Conservation (phyloP, 2,888 invertebrate species). For the Gastracanthus pulcherrimus region DNA sequence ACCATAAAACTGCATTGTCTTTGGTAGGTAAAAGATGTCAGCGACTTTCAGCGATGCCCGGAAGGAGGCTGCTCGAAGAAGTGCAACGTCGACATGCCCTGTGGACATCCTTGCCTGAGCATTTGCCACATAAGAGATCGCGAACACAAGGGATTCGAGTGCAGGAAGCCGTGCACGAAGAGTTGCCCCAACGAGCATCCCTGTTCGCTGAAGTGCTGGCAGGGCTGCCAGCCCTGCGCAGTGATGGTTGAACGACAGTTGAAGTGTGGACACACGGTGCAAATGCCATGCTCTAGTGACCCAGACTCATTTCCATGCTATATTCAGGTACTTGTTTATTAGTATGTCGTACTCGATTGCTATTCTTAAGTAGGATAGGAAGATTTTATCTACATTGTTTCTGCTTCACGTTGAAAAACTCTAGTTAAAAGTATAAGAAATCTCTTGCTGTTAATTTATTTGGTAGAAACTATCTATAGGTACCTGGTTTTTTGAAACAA, state of each 20-base stretch:
- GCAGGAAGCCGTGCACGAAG: background rate
- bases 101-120: constrained; percentile 21
- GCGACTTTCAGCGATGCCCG: constrained; percentile 20
- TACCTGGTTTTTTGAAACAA: no score
- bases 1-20: no score
- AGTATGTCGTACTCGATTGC: no score
- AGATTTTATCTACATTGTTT: no score
- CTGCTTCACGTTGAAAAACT: no score
- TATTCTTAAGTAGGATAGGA: no score
- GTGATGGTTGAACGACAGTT: background rate
- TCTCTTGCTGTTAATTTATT: no score
- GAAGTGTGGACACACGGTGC: constrained; percentile 13
- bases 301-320: background rate
- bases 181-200: constrained; percentile 22
- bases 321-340: constrained; percentile 19
- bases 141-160: background rate
- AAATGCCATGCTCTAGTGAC: constrained; percentile 11
- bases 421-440: no score
- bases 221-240: background rate
- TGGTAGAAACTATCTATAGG: no score
- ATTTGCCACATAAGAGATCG: constrained; percentile 23
- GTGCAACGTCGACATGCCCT: background rate
- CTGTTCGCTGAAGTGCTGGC: background rate
- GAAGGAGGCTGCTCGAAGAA: constrained; percentile 28
- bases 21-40: background rate